Evolutionary conservation across 2,888 invertebrate genomes (phyloP).

Genomic region (Microplitis deprimator): DNA sequence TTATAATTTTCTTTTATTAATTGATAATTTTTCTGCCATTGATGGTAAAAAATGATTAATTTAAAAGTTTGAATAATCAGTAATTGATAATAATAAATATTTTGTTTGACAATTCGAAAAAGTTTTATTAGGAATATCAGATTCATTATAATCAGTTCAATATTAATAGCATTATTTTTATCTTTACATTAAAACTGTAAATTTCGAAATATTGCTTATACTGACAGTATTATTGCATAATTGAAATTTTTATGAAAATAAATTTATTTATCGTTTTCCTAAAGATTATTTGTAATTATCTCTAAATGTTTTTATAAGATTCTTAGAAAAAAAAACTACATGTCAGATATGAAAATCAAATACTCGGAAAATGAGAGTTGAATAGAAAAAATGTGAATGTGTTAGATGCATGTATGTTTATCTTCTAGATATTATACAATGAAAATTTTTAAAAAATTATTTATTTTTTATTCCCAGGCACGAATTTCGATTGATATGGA

Average conservation of each 20-base stretch:
- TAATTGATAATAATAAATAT: too few species aligned
- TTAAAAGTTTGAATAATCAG: too few species aligned
- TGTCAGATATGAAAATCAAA: neutral
- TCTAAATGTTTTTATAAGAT: neutral
- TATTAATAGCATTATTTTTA: neutral
- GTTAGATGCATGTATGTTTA: neutral
- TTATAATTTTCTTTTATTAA: too few species aligned
- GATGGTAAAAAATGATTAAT: too few species aligned
- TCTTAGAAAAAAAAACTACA: neutral
- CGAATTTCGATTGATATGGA: too few species aligned
- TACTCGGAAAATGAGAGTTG: neutral
- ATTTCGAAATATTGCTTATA: neutral
- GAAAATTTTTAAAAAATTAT: too few species aligned
- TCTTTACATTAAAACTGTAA: neutral
- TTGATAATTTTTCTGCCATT: too few species aligned
- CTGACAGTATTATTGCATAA: neutral
- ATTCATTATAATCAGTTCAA: neutral
- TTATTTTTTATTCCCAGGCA: too few species aligned
- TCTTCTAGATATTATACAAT: too few species aligned
- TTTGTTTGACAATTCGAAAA: too few species aligned
- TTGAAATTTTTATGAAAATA: neutral
- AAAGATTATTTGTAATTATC: neutral
- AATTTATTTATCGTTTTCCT: neutral
- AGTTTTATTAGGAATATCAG: too few species aligned
- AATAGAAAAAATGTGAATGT: neutral